These are phyloP conservation scores for Rana temporaria DNA, from an alignment of 2,113 vertebrate species.

Conservation along the genomic window DNA sequence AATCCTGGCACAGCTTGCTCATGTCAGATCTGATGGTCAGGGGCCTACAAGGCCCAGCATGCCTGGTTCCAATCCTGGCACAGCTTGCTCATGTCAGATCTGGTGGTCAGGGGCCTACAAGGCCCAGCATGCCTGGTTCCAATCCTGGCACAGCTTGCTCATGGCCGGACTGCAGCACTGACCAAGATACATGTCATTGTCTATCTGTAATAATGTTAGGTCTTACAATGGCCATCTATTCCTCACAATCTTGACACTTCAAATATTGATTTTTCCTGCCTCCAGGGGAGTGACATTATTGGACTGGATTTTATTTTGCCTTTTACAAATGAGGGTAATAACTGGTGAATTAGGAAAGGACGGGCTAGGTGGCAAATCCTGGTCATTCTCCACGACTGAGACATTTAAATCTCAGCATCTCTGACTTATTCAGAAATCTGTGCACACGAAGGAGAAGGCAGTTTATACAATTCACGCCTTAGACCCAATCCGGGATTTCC, in stretches of 20 bases:
- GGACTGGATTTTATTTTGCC: conserved; percentile 24
- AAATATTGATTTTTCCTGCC: conserved; percentile 1
- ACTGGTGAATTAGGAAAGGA: neutral
- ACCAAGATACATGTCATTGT: neutral
- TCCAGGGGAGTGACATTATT: conserved; percentile 32
- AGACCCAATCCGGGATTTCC: no score
- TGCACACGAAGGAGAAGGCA: no score
- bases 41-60: no score
- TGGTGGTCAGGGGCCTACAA: no score
- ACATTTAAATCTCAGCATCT: neutral
- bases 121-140: no score
- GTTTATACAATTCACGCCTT: no score
- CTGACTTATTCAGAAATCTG: no score
- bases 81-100: no score
- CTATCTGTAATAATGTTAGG: conserved; percentile 15
- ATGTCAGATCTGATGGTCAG: no score
- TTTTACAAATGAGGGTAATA: conserved; percentile 35
- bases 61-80: no score
- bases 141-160: no score
- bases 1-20: no score
- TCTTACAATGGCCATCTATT: conserved; percentile 8
- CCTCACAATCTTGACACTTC: neutral
- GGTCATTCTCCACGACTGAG: neutral
- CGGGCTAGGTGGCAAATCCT: conserved; percentile 11
- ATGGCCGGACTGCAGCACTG: neutral